A percentile compares a stretch with the other conserved stretches of the same genome.
Conservation (phyloP, 1,140 invertebrate species). For the Hylaeus anthracinus region DNA sequence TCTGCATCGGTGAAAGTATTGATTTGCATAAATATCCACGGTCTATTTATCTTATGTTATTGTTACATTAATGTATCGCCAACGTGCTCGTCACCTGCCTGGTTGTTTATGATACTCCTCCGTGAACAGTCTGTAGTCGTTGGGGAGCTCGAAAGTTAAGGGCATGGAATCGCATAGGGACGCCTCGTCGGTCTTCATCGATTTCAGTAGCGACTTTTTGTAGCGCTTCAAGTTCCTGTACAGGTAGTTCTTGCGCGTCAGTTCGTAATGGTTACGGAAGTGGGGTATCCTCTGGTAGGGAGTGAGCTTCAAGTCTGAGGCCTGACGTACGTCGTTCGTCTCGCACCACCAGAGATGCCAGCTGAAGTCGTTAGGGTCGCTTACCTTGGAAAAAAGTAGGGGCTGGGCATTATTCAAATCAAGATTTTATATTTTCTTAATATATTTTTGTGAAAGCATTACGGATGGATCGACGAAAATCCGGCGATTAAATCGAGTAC, state of each 20-base stretch:
- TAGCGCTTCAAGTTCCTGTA: slow-evolving; percentile 83
- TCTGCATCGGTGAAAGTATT: too few relatives aligned
- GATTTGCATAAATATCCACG: too few relatives aligned
- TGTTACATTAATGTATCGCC: too few relatives aligned
- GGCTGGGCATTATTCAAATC: too few relatives aligned
- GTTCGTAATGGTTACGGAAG: slow-evolving; percentile 84
- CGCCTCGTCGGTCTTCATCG: slow-evolving; percentile 70
- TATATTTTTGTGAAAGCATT: too few relatives aligned
- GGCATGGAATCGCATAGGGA: slow-evolving; percentile 77
- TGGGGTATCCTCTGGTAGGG: slow-evolving; percentile 71
- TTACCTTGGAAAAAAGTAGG: slow-evolving; percentile 41
- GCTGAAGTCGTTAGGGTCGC: slow-evolving; percentile 54
- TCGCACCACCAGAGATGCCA: slow-evolving; percentile 81
- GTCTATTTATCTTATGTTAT: too few relatives aligned
- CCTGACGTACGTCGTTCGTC: slow-evolving; percentile 65
- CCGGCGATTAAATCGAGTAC: too few relatives aligned
- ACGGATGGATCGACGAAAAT: too few relatives aligned
- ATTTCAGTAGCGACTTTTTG: slow-evolving; percentile 67
- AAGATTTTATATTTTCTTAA: not conserved
- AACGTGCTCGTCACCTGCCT: slow-evolving; percentile 29
- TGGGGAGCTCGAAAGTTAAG: slow-evolving; percentile 78
- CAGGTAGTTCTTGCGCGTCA: slow-evolving; percentile 84
- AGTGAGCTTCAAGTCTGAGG: slow-evolving; percentile 64
- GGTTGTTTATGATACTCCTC: slow-evolving; percentile 82
- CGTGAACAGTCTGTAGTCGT: slow-evolving; percentile 81